phyloP scores from a whole-genome alignment of 2,888 invertebrate species.

The Pyralis farinalis region DNA sequence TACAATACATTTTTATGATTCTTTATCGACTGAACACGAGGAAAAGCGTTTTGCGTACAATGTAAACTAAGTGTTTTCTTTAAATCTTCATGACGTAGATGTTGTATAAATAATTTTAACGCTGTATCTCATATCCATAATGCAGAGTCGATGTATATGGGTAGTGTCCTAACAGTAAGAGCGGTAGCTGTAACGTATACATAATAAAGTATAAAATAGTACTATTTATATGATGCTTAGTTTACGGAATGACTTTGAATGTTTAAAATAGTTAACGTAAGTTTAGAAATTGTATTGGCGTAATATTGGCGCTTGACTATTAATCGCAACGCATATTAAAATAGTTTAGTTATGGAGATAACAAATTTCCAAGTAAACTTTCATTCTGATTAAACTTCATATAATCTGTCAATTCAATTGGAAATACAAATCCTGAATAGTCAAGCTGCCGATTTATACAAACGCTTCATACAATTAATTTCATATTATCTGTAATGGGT shows the following conservation, averaged over 20 bases:
- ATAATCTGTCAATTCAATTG: slow-evolving; percentile 11
- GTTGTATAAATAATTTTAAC: slow-evolving; percentile 61
- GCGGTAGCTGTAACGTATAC: slow-evolving; percentile 66
- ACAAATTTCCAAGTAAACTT: background rate
- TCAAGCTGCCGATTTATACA: slow-evolving; percentile 58
- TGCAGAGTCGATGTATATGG: slow-evolving; percentile 61
- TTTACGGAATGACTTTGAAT: slow-evolving; percentile 65
- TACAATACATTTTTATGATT: slow-evolving; percentile 64
- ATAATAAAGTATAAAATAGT: slow-evolving; percentile 74
- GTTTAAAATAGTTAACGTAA: slow-evolving; percentile 69
- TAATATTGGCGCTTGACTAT: slow-evolving; percentile 68
- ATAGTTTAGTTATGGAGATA: background rate
- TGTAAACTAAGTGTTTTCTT: slow-evolving; percentile 55
- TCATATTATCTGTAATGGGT: slow-evolving; percentile 70
- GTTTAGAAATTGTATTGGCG: slow-evolving; percentile 61
- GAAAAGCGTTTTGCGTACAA: slow-evolving; percentile 61
- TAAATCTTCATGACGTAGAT: slow-evolving; percentile 48
- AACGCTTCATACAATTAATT: slow-evolving; percentile 59
- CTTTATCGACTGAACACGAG: slow-evolving; percentile 68
- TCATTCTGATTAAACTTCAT: no score
- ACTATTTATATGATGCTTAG: slow-evolving; percentile 78
- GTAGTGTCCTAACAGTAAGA: slow-evolving; percentile 62
- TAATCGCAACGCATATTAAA: slow-evolving; percentile 9
- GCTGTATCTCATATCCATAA: slow-evolving; percentile 63
- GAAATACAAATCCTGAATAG: slow-evolving; percentile 35